A percentile compares a stretch with the other conserved stretches of the same genome.
phyloP scores from a whole-genome alignment of 2,888 invertebrate genomes.

The Epistrophella euchroma region DNA sequence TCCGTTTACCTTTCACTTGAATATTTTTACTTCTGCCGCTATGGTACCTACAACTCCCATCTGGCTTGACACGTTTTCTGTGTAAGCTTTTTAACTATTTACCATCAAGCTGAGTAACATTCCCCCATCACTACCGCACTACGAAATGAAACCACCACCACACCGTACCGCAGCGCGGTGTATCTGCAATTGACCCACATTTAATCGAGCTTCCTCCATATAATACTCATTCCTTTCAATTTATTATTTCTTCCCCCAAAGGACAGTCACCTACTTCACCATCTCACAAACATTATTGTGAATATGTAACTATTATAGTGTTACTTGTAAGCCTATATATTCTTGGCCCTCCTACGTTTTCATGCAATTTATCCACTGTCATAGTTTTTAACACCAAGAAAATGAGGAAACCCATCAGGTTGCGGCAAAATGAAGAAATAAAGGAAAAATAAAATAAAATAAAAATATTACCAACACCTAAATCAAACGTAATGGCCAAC shows the following conservation, averaged over 20 bases:
- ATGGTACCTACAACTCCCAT: neutral
- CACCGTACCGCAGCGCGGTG: neutral
- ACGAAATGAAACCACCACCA: neutral
- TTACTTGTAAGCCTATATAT: neutral
- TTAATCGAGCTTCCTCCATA: neutral
- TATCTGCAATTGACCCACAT: constrained; percentile 61
- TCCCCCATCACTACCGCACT: neutral
- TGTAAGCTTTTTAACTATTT: constrained; percentile 25
- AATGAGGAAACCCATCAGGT: constrained; percentile 31
- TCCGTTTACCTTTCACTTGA: neutral
- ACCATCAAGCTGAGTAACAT: constrained; percentile 9
- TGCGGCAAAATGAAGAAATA: constrained; percentile 3
- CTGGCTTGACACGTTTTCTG: constrained; percentile 19
- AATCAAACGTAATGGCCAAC: constrained; percentile 44
- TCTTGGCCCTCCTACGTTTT: neutral
- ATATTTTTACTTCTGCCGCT: neutral
- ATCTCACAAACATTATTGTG: constrained; percentile 40
- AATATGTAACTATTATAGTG: constrained; percentile 22
- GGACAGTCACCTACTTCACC: neutral
- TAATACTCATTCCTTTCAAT: neutral
- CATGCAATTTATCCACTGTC: constrained; percentile 55
- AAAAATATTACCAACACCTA: constrained; percentile 7
- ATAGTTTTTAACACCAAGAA: constrained; percentile 51
- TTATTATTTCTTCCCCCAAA: constrained; percentile 23
- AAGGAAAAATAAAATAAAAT: neutral